phyloP scores from a whole-genome alignment of 2,113 vertebrate genomes.

The Montifringilla adamsi region DNA sequence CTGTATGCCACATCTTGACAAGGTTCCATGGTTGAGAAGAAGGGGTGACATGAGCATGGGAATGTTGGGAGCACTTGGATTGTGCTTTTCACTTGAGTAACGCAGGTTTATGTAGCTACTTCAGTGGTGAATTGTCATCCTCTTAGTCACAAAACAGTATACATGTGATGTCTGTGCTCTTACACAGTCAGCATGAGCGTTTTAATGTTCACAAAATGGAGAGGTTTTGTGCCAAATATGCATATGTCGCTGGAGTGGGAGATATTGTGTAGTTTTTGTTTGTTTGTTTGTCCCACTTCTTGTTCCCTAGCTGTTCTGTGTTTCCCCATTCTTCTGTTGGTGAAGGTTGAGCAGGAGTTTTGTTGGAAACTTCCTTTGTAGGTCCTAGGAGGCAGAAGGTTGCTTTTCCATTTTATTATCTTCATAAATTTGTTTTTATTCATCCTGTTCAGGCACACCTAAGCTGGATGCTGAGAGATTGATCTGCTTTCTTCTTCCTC shows the following conservation, averaged over 20 bases:
- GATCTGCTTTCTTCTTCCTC: neutral
- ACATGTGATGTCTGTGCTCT: fast-evolving
- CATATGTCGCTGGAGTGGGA: neutral
- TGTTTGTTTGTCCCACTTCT: neutral
- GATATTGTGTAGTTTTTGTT: neutral
- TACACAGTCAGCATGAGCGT: neutral
- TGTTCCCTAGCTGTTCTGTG: neutral
- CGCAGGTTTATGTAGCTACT: neutral
- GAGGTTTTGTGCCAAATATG: neutral
- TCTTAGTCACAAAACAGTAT: neutral
- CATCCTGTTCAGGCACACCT: neutral
- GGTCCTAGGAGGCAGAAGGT: neutral
- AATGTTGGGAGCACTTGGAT: neutral
- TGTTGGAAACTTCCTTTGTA: neutral
- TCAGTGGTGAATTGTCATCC: fast-evolving
- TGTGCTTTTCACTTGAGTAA: neutral
- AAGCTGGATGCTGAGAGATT: neutral
- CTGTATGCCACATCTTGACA: neutral
- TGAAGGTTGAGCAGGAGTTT: neutral
- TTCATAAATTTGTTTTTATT: neutral
- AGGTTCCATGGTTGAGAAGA: neutral
- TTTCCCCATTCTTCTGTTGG: neutral
- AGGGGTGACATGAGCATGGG: neutral
- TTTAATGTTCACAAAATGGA: neutral
- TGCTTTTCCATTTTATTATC: neutral